Evolutionary conservation across 2,113 vertebrate species (phyloP).

Genomic region (Oncorhynchus gorbuscha): DNA sequence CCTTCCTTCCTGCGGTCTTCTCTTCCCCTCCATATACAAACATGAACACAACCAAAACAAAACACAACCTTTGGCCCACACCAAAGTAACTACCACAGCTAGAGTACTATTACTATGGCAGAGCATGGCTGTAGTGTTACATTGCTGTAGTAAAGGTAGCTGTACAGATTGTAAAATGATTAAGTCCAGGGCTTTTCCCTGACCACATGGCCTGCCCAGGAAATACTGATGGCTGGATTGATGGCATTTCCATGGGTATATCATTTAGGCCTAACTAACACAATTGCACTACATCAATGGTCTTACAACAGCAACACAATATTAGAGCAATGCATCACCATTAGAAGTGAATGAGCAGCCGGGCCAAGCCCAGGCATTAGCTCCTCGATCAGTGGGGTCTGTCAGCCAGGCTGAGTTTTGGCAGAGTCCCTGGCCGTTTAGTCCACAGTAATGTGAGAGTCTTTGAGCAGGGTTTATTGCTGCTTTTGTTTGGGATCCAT

Average conservation of each 20-base stretch:
- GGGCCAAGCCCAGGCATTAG: conserved; percentile 18
- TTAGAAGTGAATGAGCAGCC: background rate
- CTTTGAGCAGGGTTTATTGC: conserved; percentile 49
- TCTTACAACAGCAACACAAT: background rate
- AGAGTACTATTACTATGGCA: too few relatives aligned
- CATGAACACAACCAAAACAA: conserved; percentile 10
- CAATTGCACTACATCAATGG: background rate
- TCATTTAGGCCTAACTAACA: background rate
- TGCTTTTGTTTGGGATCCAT: conserved; percentile 50
- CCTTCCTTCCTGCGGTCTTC: conserved; percentile 31
- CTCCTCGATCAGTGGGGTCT: conserved; percentile 36
- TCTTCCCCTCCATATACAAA: conserved; percentile 38
- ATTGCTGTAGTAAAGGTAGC: too few relatives aligned
- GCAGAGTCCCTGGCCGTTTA: conserved; percentile 42
- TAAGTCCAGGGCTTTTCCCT: too few relatives aligned
- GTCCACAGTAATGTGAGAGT: conserved; percentile 50
- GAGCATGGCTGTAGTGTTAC: too few relatives aligned
- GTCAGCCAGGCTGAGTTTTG: conserved; percentile 49
- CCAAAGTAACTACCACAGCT: too few relatives aligned
- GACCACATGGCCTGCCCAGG: background rate
- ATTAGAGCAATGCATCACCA: background rate
- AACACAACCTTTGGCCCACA: background rate
- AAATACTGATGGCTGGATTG: conserved; percentile 5
- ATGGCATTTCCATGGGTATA: background rate
- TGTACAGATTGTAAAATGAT: too few relatives aligned